Base-by-base conservation (phyloP, 1,140 invertebrate species). In the Tribolium castaneum region DNA sequence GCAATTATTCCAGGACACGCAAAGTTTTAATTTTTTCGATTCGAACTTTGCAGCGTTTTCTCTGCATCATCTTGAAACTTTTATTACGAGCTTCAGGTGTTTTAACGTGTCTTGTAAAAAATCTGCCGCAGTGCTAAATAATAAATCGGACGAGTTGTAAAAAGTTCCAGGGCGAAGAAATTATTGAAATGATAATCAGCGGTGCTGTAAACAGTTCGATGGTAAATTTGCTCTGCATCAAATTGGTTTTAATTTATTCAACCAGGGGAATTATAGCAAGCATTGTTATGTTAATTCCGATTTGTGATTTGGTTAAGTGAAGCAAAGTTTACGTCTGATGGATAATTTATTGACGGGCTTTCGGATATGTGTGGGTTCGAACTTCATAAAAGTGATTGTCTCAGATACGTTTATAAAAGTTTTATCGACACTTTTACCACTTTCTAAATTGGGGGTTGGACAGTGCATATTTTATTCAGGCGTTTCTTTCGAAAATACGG, bases 91-190 rank as follows among this genome's bases (percentile, higher is more conserved):
- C 9, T 19, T 25, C 6, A 59, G 54, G 54, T 59, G 54, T 59
- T 19, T 59, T 59, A 59, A 59, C 54, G 54, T 30, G 54, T 59
- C 19, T n/a, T 25, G 54, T 59, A 34, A 59, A 59, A 59, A 25
- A 59, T 30, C 10, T 25, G n/a, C 54, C 22, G 54, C 54, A 25
- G 54, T 30, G 54, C 3, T 59, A 30, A 59, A 59, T 59, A 19
- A 59, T 59, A 59, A 59, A 59, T 59, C 54, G 10, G 22, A 9
- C 22, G 19, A n/a, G 54, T 59, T 2, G 22, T 22, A 25, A 12
- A 14, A 22, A 12, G 39, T 45, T 45, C 9, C 39, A n/a, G n/a
- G 7, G 2, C n/a, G 39, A 45, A 45, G 39, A 45, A 45, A 45
- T 45, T 45, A 45, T 45, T 45, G 39, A 45, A 45, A 45, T 45